Conservation (phyloP, 92 coral and sea anemone species). For the Siderastrea radians region DNA sequence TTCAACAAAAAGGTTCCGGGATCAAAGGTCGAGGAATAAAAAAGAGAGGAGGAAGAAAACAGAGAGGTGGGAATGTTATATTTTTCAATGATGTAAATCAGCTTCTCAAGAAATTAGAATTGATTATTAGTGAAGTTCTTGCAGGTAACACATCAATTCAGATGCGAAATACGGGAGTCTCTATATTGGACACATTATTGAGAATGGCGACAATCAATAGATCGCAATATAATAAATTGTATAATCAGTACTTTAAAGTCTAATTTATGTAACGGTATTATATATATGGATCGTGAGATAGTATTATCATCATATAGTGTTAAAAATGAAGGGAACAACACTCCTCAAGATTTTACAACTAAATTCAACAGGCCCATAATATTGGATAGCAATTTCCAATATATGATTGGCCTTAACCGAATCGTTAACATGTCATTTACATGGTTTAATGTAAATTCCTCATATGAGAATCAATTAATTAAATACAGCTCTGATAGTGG, state of each 20-base stretch:
- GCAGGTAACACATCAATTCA: not conserved
- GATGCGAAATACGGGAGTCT: not conserved
- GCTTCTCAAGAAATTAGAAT: conserved; percentile 1
- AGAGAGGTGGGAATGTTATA: not conserved
- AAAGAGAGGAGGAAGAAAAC: no score
- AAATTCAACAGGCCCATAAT: conserved; percentile 15
- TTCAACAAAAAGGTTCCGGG: not conserved
- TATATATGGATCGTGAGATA: not conserved
- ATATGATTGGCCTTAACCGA: not conserved
- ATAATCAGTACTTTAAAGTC: not conserved
- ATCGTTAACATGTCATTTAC: not conserved
- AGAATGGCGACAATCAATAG: not conserved
- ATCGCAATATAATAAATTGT: not conserved
- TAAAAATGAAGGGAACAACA: not conserved
- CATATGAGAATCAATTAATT: conserved; percentile 12
- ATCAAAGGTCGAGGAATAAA: no score
- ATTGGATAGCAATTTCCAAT: conserved; percentile 7
- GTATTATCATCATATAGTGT: not conserved
- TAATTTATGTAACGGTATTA: conserved; percentile 4
- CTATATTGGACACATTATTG: not conserved
- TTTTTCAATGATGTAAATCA: not conserved
- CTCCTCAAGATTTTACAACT: not conserved
- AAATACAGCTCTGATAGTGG: conserved; percentile 22
- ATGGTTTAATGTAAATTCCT: not conserved
- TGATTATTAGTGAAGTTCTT: not conserved